Conservation (phyloP, 2,113 vertebrate species). For the Cryptotis parvus region DNA sequence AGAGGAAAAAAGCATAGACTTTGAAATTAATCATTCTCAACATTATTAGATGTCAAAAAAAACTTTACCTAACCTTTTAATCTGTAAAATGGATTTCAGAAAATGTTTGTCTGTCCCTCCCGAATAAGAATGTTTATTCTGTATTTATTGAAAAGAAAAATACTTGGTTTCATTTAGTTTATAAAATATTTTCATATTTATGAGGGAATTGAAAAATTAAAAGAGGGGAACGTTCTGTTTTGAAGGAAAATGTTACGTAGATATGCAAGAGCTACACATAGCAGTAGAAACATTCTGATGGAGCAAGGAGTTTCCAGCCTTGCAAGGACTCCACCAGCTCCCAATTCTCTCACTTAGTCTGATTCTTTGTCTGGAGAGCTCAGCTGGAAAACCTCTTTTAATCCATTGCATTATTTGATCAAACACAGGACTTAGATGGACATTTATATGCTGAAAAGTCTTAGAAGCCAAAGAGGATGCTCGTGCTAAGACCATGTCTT, state of each 20-base stretch:
- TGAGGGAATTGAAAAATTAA: no score
- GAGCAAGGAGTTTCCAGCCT: neutral
- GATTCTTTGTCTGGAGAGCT: neutral
- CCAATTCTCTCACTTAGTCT: accelerated
- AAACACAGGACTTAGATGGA: neutral
- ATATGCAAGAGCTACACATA: neutral
- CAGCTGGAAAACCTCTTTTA: neutral
- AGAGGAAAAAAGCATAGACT: neutral
- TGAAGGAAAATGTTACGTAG: no score
- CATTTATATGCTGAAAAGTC: neutral
- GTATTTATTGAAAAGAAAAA: neutral
- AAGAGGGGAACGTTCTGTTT: no score
- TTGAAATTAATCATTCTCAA: neutral
- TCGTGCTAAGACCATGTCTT: neutral
- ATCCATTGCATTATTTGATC: neutral
- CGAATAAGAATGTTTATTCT: neutral
- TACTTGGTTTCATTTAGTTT: no score
- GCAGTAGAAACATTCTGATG: constrained; percentile 20
- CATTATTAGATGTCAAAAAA: neutral
- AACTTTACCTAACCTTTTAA: neutral
- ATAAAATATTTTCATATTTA: no score
- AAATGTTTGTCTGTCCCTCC: neutral
- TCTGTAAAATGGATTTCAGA: neutral
- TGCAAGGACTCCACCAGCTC: neutral
- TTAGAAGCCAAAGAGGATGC: neutral